Evolutionary conservation across 2,888 invertebrate species (phyloP), one percentile per base, ranked within the genome.

Genomic region (Acrobasis consociella): DNA sequence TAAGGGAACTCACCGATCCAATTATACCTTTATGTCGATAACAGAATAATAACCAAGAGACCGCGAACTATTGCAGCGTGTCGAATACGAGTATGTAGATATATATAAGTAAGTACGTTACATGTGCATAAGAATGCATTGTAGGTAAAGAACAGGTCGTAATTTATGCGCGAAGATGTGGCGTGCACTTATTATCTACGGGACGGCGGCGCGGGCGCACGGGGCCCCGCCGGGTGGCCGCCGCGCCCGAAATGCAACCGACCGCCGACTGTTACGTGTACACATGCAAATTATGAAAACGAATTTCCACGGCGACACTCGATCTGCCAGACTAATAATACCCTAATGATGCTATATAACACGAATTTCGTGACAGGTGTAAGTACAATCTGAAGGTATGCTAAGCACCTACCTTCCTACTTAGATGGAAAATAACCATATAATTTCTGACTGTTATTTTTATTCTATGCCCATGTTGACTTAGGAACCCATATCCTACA

Each of bases 141-240:
- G 79, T 74, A 74, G 69, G 70, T 75, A 71, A n/a, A 78, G 80
- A 83, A 77, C 78, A 72, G 72, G 74, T 74, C 80, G 77, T 77
- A 67, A 73, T 65, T 72, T 80, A 74, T 82, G 80, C 74, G 78
- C 76, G 75, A 80, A 85, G 85, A 85, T 82, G 83, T 80, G 78
- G 75, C 79, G 79, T 85, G 86, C 87, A 87, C 81, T 87, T 83
- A 83, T 85, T 87, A 89, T 89, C 89, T 83, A 85, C 86, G 82
- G 80, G 82, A 78, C 79, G 77, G 70, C n/a, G 75, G 72, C 77
- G n/a, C n/a, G n/a, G 74, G 70, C 73, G 68, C 72, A 70, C 79
- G 90, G 81, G 90, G 86, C 87, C 84, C 83, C 76, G 80, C 66
- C 82, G 90, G 90, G 91, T 88, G 82, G 81, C 80, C 81, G 74